Percentiles rank a stretch among this genome's conserved stretches.
phyloP scores from a whole-genome alignment of 2,888 invertebrate genomes.

The Drepana falcataria region DNA sequence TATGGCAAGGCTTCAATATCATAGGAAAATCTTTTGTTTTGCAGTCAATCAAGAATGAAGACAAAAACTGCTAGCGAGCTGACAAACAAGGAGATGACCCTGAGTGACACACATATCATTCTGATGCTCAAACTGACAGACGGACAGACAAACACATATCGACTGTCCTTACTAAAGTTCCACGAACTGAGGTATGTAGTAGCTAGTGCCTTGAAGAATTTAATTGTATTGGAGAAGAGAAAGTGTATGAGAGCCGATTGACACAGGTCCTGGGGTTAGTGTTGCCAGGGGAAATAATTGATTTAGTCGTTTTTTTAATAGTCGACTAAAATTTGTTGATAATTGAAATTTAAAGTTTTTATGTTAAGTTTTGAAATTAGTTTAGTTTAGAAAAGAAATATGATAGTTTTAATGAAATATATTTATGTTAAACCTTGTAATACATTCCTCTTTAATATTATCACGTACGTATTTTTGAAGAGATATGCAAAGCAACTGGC shows the following conservation, averaged over 20 bases:
- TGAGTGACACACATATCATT: conserved; percentile 43
- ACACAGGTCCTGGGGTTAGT: conserved; percentile 34
- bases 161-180: conserved; percentile 52
- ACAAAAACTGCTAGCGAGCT: conserved; percentile 26
- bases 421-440: too few species aligned
- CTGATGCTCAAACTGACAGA: conserved; percentile 43
- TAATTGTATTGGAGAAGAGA: conserved; percentile 58
- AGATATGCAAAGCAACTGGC: too few species aligned
- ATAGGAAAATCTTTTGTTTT: conserved; percentile 12
- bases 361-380: too few species aligned
- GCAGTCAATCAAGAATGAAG: conserved; percentile 51
- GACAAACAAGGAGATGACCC: conserved; percentile 37
- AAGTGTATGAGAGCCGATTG: conserved; percentile 63
- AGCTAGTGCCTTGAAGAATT: conserved; percentile 55
- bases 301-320: too few species aligned
- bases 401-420: too few species aligned
- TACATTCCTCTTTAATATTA: too few species aligned
- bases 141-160: conserved; percentile 35
- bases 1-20: not conserved
- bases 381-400: too few species aligned
- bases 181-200: conserved; percentile 54
- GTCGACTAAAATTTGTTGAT: too few species aligned
- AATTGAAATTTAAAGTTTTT: too few species aligned
- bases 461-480: too few species aligned
- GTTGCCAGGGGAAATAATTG: not conserved